A percentile compares a stretch with the other conserved stretches of the same genome.
Evolutionary conservation across 2,113 vertebrate genomes (phyloP).

Genomic region (Opisthocomus hoazin): DNA sequence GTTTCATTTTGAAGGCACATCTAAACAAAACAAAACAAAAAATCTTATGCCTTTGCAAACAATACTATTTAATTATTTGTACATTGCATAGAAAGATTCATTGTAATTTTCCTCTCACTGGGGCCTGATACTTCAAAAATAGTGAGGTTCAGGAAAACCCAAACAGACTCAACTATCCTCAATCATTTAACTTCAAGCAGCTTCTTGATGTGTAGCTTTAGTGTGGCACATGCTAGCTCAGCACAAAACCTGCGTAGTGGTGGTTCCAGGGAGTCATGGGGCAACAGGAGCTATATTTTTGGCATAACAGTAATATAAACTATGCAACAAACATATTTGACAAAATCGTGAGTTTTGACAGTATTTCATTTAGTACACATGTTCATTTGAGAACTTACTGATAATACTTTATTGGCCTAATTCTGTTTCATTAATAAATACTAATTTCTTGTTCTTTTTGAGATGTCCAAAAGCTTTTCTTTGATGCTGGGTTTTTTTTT

Average conservation of each 20-base stretch:
- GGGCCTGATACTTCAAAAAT: neutral
- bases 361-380: neutral
- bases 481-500: neutral
- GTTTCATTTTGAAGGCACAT: neutral
- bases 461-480: neutral
- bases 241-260: neutral
- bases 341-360: neutral
- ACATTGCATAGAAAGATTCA: neutral
- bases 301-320: neutral
- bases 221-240: neutral
- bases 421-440: neutral
- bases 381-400: neutral
- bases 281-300: neutral
- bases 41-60: neutral
- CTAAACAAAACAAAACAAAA: neutral
- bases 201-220: neutral
- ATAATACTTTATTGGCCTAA: neutral
- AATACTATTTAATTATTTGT: neutral
- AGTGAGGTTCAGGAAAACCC: neutral
- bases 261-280: neutral
- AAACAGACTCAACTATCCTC: neutral
- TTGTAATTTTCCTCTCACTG: neutral
- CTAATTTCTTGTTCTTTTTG: neutral
- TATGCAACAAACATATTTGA: neutral
- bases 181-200: neutral